phyloP scores from a whole-genome alignment of 1,140 invertebrate species.

The Drosophila kikkawai region DNA sequence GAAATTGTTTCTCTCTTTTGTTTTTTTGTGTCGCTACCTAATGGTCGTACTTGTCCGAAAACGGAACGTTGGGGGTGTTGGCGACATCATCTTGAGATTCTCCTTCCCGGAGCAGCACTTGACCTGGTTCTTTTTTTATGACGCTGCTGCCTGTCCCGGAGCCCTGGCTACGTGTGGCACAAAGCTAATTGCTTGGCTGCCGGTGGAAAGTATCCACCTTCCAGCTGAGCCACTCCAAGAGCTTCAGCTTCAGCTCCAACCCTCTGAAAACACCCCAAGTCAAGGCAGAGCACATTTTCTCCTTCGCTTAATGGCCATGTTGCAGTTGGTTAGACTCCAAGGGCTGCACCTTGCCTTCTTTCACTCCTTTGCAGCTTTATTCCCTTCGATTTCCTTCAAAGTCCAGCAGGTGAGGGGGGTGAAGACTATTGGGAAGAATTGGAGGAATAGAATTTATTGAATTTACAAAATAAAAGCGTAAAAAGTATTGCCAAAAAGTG shows the following conservation, averaged over 20 bases:
- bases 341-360: neutral
- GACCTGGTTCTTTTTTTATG: slow-evolving; percentile 54
- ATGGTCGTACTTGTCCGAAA: slow-evolving; percentile 70
- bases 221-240: slow-evolving; percentile 1
- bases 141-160: slow-evolving; percentile 8
- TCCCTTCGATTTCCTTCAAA: neutral
- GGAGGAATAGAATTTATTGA: neutral
- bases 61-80: slow-evolving; percentile 18
- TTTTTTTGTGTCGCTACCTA: slow-evolving; percentile 62
- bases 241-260: neutral
- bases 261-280: neutral
- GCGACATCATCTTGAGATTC: slow-evolving; percentile 39
- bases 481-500: too few relatives aligned
- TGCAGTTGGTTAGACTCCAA: slow-evolving; percentile 13
- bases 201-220: slow-evolving; percentile 4
- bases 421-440: neutral
- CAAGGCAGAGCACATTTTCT: slow-evolving; percentile 1
- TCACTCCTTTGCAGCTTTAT: neutral
- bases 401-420: neutral
- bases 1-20: neutral
- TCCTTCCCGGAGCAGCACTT: slow-evolving; percentile 65
- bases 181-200: slow-evolving; percentile 60
- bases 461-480: neutral
- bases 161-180: slow-evolving; percentile 49
- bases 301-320: slow-evolving; percentile 1